Evolutionary conservation across 2,113 vertebrate species (phyloP).

Genomic region (Otolemur garnettii): DNA sequence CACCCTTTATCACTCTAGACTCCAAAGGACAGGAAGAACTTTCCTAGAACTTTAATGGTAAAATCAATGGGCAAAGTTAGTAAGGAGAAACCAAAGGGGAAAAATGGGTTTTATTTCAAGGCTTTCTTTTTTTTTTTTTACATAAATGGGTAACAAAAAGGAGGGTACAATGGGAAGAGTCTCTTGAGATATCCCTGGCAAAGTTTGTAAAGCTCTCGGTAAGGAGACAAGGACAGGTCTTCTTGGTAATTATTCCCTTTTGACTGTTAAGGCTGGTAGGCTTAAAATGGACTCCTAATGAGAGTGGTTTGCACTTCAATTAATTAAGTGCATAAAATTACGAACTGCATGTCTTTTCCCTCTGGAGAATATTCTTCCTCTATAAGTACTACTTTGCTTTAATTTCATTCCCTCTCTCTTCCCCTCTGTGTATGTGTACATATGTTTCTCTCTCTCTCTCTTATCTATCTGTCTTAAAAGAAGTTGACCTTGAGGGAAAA

Average conservation of each 20-base stretch:
- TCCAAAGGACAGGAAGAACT: not conserved
- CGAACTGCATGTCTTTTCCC: slow-evolving; percentile 61
- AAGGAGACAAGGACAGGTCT: slow-evolving; percentile 55
- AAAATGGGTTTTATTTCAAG: slow-evolving; percentile 29
- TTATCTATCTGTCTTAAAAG: not conserved
- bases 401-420: not conserved
- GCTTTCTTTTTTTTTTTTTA: not conserved
- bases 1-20: slow-evolving; percentile 6
- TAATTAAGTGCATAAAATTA: slow-evolving; percentile 80
- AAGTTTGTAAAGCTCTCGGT: slow-evolving; percentile 36
- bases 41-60: not conserved
- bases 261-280: slow-evolving; percentile 61
- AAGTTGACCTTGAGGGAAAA: slow-evolving; percentile 48
- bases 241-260: slow-evolving; percentile 66
- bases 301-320: slow-evolving; percentile 71
- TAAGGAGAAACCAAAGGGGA: slow-evolving; percentile 11
- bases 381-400: slow-evolving; percentile 60
- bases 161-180: not conserved
- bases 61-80: slow-evolving; percentile 7
- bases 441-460: not conserved
- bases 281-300: slow-evolving; percentile 77
- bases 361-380: slow-evolving; percentile 66
- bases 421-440: not conserved
- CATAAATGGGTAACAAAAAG: slow-evolving; percentile 23
- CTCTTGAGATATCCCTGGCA: slow-evolving; percentile 21